Percentiles rank a stretch among this genome's conserved stretches.
These are phyloP conservation scores for Isotomurus palustris DNA, from an alignment of 2,888 invertebrate species.

Conservation along the genomic window DNA sequence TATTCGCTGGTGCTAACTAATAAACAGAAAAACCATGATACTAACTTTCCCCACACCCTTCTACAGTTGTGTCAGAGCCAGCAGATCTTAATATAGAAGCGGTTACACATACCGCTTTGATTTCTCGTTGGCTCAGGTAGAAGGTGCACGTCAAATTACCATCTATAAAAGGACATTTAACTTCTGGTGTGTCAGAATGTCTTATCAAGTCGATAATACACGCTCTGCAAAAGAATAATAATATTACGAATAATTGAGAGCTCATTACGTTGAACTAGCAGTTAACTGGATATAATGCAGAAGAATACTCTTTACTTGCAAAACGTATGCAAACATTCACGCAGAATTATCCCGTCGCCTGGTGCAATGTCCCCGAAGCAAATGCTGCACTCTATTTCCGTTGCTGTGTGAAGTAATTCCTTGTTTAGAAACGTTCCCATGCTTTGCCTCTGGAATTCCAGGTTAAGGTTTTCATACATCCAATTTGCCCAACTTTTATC, in stretches of 20 bases:
- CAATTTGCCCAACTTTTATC: no score
- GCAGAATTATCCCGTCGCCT: constrained; percentile 67
- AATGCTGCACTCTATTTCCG: constrained; percentile 75
- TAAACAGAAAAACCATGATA: neutral
- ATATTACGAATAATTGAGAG: no score
- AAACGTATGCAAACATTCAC: constrained; percentile 82
- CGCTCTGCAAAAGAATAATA: constrained; percentile 50
- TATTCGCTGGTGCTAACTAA: constrained; percentile 62
- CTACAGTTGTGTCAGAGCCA: neutral
- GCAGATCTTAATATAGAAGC: constrained; percentile 22
- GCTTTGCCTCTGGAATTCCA: no score
- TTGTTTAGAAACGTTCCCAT: constrained; percentile 58
- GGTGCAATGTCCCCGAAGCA: constrained; percentile 65
- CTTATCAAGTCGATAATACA: constrained; percentile 68
- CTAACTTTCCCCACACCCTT: neutral
- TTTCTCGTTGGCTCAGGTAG: constrained; percentile 75
- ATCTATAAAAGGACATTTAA: constrained; percentile 76
- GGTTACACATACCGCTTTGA: constrained; percentile 67
- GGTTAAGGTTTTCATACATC: no score
- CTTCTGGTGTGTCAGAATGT: constrained; percentile 69
- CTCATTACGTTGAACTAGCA: neutral
- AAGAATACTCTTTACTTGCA: constrained; percentile 61
- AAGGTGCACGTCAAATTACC: constrained; percentile 67
- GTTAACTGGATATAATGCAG: neutral
- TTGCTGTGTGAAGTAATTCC: constrained; percentile 66